phyloP scores from a whole-genome alignment of 2,888 invertebrate species.

The Diabrotica balteata region DNA sequence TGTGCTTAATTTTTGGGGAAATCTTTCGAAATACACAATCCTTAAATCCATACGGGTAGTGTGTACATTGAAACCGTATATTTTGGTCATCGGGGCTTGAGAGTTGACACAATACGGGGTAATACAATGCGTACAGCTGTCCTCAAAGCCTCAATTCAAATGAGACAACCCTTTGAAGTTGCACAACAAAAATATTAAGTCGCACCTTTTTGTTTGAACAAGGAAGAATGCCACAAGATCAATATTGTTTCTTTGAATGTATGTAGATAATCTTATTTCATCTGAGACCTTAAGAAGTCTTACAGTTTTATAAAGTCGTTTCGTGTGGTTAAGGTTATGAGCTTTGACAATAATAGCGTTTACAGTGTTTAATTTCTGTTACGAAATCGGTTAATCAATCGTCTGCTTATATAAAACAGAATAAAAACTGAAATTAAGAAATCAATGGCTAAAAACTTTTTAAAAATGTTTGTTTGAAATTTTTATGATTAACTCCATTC shows the following conservation, averaged over 20 bases:
- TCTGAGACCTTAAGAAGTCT: slow-evolving; percentile 14
- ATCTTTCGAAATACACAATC: slow-evolving; percentile 48
- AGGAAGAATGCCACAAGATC: slow-evolving; percentile 32
- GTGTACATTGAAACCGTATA: slow-evolving; percentile 45
- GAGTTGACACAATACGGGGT: slow-evolving; percentile 34
- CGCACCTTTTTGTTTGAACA: slow-evolving; percentile 34
- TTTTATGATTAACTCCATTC: no score
- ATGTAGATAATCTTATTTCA: slow-evolving; percentile 12
- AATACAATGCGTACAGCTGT: slow-evolving; percentile 32
- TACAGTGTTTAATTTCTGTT: no score
- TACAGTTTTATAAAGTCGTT: slow-evolving; percentile 10
- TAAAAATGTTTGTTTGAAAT: no score
- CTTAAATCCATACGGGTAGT: slow-evolving; percentile 22
- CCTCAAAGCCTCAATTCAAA: slow-evolving; percentile 26
- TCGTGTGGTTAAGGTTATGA: slow-evolving; percentile 7
- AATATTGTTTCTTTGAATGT: slow-evolving; percentile 25
- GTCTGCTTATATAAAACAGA: no score
- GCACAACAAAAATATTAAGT: slow-evolving; percentile 35
- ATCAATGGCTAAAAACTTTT: no score
- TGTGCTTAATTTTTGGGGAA: slow-evolving; percentile 29
- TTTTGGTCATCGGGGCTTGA: slow-evolving; percentile 34
- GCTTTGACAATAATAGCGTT: not conserved
- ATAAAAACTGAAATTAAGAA: no score
- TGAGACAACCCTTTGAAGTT: slow-evolving; percentile 28
- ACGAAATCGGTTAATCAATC: no score